These are phyloP conservation scores for Troides oblongomaculatus DNA, from an alignment of 2,888 invertebrate species.

Conservation along the genomic window DNA sequence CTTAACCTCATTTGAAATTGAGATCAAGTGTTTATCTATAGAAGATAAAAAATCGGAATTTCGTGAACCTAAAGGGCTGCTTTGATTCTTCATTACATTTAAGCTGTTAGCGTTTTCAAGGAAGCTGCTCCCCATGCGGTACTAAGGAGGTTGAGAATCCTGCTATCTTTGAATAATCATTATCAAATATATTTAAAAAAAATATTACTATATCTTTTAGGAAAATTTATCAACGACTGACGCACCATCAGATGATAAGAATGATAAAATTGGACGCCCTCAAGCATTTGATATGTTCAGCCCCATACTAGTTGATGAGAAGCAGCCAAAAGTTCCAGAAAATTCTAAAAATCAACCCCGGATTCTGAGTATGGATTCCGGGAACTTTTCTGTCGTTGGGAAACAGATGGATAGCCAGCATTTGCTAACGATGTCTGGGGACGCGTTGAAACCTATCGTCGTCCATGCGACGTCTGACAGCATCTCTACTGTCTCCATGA, in stretches of 20 bases:
- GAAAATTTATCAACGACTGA: conserved; percentile 53
- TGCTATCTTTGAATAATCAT: too few relatives aligned
- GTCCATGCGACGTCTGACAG: conserved; percentile 65
- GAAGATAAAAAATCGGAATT: too few relatives aligned
- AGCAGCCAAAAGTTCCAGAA: conserved; percentile 61
- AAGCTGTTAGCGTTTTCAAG: too few relatives aligned
- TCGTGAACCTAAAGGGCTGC: too few relatives aligned
- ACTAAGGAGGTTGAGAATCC: neutral
- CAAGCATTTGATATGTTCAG: conserved; percentile 77
- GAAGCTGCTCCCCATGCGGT: too few relatives aligned
- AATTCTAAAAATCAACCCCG: conserved; percentile 58
- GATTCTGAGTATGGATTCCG: conserved; percentile 65
- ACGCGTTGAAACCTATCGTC: conserved; percentile 59
- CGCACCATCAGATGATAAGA: conserved; percentile 39
- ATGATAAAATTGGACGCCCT: conserved; percentile 52
- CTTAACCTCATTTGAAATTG: too few relatives aligned
- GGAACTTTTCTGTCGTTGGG: conserved; percentile 67
- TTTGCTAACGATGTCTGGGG: conserved; percentile 60
- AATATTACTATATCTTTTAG: conserved; percentile 36
- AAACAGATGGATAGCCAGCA: conserved; percentile 57
- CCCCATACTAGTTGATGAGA: conserved; percentile 73
- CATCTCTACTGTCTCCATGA: conserved; percentile 76
- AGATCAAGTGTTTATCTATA: too few relatives aligned
- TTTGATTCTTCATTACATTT: too few relatives aligned
- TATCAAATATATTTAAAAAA: neutral